Evolutionary conservation across 2,113 vertebrate genomes (phyloP), one percentile per base, ranked within the genome.

Genomic region (Callopanchax toddi): DNA sequence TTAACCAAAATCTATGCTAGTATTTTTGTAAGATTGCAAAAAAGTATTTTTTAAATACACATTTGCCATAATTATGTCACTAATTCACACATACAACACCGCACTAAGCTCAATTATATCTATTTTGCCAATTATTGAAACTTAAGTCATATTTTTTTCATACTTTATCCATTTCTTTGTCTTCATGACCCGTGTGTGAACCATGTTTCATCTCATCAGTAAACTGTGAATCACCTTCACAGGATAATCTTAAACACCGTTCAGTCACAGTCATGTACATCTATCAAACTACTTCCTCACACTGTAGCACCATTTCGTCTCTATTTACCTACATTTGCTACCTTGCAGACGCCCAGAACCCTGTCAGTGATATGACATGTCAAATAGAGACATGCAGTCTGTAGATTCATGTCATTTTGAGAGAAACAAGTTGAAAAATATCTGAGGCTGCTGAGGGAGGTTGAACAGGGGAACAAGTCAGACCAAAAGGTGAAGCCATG

Each of bases 371-470:
- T 62, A 25, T 45, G 50, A 75, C 45, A 50, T 71, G 62, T 64
- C 71, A 43, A 56, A 55, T 16, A 18, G 60, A 83, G 72, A 62
- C 72, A 58, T 32, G 50, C 60, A 51, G 76, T 86, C 79, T 84
- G 59, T 50, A 18, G 63, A 56, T 49, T 20, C 36, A 11, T 10
- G 42, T 44, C 45, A 29, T 50, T 55, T 55, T 60, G 50, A 17
- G 39, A 76, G 36, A 67, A 61, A 70, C 56, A 67, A 48, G 52
- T 11, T 10, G 26, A 52, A 36, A 52, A 42, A 76, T 54, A 40
- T 58, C 53, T 75, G 43, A 26, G 46, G 43, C 37, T 49, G 37
- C 42, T 21, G 15, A 37, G 37, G 22, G 54, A 16, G 23, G 7
- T 13, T 2, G 32, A 52, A n/a, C 12, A 10, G 11, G 36, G 20